These are phyloP conservation scores for Marasmarcha lunaedactyla DNA, from an alignment of 2,888 invertebrate genomes.

Conservation along the genomic window DNA sequence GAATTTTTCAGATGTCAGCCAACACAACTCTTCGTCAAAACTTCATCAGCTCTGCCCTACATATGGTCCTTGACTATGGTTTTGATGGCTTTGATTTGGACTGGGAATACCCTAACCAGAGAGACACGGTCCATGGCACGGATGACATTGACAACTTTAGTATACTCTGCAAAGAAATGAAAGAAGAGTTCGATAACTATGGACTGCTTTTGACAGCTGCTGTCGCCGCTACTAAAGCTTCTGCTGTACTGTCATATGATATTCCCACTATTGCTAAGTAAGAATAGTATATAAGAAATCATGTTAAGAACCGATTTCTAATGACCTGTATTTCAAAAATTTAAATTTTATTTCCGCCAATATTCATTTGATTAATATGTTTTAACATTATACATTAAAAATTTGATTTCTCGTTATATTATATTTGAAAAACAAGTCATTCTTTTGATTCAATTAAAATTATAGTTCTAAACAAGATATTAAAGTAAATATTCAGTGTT, in stretches of 20 bases:
- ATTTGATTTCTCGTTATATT: too few species aligned
- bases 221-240: conserved; percentile 61
- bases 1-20: conserved; percentile 58
- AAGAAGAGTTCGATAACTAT: conserved; percentile 57
- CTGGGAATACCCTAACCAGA: conserved; percentile 77
- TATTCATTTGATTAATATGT: too few species aligned
- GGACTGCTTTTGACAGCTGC: conserved; percentile 70
- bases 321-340: neutral
- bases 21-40: conserved; percentile 41
- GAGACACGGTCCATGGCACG: conserved; percentile 50
- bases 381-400: too few species aligned
- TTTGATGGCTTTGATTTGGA: conserved; percentile 81
- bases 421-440: too few species aligned
- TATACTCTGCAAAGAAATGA: conserved; percentile 65
- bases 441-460: too few species aligned
- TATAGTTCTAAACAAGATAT: too few species aligned
- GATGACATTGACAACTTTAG: conserved; percentile 65
- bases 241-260: conserved; percentile 70
- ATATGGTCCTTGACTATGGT: conserved; percentile 62
- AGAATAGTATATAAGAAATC: too few species aligned
- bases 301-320: too few species aligned
- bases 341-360: too few species aligned
- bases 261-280: conserved; percentile 66
- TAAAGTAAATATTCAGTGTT: too few species aligned
- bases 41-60: conserved; percentile 69